These are phyloP conservation scores for Euproctis similis DNA, from an alignment of 2,888 invertebrate genomes.

Conservation along the genomic window DNA sequence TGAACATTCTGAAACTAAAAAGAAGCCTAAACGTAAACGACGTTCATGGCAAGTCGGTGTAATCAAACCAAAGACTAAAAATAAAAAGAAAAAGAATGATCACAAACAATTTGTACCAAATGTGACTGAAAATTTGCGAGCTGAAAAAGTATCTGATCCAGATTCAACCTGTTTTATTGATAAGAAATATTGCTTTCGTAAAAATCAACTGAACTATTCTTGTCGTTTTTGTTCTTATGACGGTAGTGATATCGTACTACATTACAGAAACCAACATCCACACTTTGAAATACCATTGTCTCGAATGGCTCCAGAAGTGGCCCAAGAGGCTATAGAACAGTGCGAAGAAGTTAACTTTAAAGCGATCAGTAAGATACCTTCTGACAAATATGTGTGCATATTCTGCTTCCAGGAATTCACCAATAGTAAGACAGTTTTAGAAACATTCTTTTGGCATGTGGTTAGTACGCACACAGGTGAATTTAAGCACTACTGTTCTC, in stretches of 20 bases:
- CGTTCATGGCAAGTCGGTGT: constrained; percentile 54
- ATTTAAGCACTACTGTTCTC: constrained; percentile 79
- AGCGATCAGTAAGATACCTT: constrained; percentile 43
- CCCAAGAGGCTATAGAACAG: constrained; percentile 73
- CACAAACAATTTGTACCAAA: constrained; percentile 9
- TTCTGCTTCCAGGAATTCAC: constrained; percentile 59
- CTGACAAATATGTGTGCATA: constrained; percentile 52
- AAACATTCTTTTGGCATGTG: constrained; percentile 82
- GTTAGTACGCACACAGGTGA: constrained; percentile 85
- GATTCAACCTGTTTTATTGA: constrained; percentile 54
- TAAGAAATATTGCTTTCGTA: constrained; percentile 57
- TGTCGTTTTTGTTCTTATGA: constrained; percentile 78
- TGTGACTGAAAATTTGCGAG: background rate
- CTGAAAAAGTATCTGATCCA: constrained; percentile 19
- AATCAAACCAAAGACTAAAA: constrained; percentile 50
- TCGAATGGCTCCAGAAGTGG: constrained; percentile 68
- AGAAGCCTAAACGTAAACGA: constrained; percentile 48
- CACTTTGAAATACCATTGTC: constrained; percentile 80
- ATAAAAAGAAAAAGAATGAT: constrained; percentile 46
- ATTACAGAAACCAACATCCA: constrained; percentile 79
- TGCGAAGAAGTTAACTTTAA: constrained; percentile 58
- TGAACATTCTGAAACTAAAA: constrained; percentile 45
- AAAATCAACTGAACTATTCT: constrained; percentile 47
- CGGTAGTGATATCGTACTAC: constrained; percentile 78
- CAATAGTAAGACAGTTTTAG: constrained; percentile 37